Conservation (phyloP, 2,888 invertebrate species). For the Plutella xylostella region DNA sequence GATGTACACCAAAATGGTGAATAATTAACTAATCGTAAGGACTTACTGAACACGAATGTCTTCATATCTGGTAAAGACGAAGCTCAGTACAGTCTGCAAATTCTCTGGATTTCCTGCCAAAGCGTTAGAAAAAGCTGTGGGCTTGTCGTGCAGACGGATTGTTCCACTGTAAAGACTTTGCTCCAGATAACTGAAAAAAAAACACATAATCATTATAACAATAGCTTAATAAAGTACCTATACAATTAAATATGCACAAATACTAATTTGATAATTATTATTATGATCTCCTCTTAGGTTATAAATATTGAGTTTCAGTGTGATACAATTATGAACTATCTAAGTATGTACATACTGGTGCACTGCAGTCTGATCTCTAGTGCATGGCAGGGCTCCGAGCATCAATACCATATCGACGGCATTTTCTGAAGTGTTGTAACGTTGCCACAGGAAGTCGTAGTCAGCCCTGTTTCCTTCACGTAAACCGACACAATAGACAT, state of each 20-base stretch:
- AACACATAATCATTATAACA: no score
- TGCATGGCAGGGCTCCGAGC: conserved; percentile 60
- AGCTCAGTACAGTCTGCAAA: conserved; percentile 58
- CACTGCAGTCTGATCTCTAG: conserved; percentile 30
- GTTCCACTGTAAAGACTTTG: conserved; percentile 48
- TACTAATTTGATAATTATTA: no score
- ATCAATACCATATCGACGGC: conserved; percentile 70
- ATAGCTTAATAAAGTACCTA: no score
- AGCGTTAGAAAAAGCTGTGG: conserved; percentile 56
- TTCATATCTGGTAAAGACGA: conserved; percentile 42
- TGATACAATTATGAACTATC: no score
- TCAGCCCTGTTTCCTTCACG: conserved; percentile 67
- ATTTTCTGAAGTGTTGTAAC: conserved; percentile 71
- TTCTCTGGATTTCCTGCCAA: conserved; percentile 69
- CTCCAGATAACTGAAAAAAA: conserved; percentile 54
- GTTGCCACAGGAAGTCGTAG: conserved; percentile 71
- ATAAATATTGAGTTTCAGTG: no score
- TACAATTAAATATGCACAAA: no score
- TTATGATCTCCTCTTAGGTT: no score
- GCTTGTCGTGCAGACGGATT: conserved; percentile 60
- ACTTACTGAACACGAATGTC: conserved; percentile 38
- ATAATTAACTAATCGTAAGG: no score
- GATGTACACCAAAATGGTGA: no score
- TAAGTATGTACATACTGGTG: conserved; percentile 42
- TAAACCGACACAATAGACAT: conserved; percentile 74